Conservation (phyloP, 2,888 invertebrate genomes). For the Zygaena filipendulae region DNA sequence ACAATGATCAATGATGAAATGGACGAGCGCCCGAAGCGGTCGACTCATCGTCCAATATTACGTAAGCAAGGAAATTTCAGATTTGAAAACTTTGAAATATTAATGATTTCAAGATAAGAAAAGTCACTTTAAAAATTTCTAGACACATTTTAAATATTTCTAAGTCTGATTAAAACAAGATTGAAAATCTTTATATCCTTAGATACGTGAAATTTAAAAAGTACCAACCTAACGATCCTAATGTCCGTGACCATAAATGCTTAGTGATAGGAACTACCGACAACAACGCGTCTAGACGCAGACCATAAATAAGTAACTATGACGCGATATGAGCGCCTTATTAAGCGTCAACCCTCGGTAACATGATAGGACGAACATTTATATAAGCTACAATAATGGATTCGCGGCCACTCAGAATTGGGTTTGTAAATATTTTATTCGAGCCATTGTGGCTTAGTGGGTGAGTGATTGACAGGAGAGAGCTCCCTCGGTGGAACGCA, state of each 20-base stretch:
- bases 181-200: no score
- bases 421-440: constrained; percentile 62
- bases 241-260: constrained; percentile 48
- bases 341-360: constrained; percentile 34
- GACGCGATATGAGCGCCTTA: constrained; percentile 36
- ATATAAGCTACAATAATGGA: constrained; percentile 52
- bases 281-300: constrained; percentile 49
- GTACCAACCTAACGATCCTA: constrained; percentile 33
- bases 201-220: constrained; percentile 34
- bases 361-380: constrained; percentile 25
- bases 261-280: no score
- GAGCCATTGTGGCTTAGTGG: constrained; percentile 39
- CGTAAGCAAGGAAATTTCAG: neutral
- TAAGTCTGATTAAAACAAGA: no score
- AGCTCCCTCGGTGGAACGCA: constrained; percentile 35
- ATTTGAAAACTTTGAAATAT: neutral
- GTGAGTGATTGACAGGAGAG: constrained; percentile 51
- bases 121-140: neutral
- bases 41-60: constrained; percentile 21
- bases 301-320: constrained; percentile 50
- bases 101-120: constrained; percentile 1
- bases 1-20: constrained; percentile 56
- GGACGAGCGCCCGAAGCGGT: constrained; percentile 29
- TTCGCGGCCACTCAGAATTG: constrained; percentile 53
- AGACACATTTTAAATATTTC: constrained; percentile 16